Base-by-base conservation (phyloP, 1,140 invertebrate species). In the Calephelis nemesis region DNA sequence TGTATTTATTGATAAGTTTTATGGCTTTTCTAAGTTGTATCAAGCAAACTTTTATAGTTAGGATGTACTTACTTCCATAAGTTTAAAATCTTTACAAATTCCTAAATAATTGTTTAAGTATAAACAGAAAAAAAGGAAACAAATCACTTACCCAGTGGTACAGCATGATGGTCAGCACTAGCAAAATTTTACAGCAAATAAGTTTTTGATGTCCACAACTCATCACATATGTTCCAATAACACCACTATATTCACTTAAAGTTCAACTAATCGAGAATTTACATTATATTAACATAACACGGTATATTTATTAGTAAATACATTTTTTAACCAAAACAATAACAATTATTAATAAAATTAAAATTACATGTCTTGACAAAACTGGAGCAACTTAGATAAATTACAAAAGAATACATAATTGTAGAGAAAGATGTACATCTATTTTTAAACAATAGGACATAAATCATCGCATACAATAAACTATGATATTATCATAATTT, bases 341-440 rank as follows among this genome's bases (percentile, higher is more conserved):
- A 58, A 58, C 10, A 5, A 39, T 11, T 58, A 58, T 11, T 11
- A 58, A 58, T 39, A 30, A 58, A 15, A 58, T 19, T 58, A 58
- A 65, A 40, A 60, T 48, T 64, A 66, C 68, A 65, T 77, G 73
- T 83, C 82, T 85, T 84, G 85, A 87, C 85, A 82, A 81, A 85
- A 83, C 81, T 77, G 71, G 66, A 73, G 71, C 62, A 70, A 63
- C 19, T 66, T 63, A 13, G 42, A 68, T 50, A 70, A 69, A 73
- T 68, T 39, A 67, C 47, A 69, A 62, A n/a, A 70, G 72, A 73
- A 68, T 70, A 69, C 40, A 65, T 67, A 66, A 63, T 65, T 58
- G 63, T 40, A 54, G 58, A 71, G 68, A 58, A 67, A 66, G 62
- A 72, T 68, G 63, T 70, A 58, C 65, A 68, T 74, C 62, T 70